These are phyloP conservation scores for Lepus europaeus DNA, from an alignment of 2,113 vertebrate genomes.

Conservation along the genomic window DNA sequence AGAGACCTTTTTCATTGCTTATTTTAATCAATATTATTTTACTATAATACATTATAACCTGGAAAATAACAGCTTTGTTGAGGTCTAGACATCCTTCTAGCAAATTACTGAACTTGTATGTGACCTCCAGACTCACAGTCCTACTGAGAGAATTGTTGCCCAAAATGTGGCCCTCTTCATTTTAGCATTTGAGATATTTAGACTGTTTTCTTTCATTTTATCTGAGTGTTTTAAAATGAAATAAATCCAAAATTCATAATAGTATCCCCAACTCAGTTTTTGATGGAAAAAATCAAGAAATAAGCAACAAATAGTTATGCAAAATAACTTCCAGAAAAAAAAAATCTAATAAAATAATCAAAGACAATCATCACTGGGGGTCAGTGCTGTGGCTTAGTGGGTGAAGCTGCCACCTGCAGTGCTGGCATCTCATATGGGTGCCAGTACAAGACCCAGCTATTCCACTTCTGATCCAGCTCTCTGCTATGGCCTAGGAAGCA, in stretches of 20 bases:
- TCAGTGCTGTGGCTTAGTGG: no score
- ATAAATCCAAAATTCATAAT: background rate
- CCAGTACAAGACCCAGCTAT: no score
- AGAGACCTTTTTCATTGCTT: no score
- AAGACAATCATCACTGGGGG: no score
- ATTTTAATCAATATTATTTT: no score
- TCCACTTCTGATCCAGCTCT: no score
- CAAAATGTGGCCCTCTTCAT: background rate
- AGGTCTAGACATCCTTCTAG: no score
- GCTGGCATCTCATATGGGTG: no score
- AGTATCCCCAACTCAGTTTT: background rate
- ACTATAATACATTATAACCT: no score
- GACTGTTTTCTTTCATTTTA: background rate
- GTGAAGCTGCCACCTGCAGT: no score
- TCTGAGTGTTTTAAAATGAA: background rate
- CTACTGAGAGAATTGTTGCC: background rate
- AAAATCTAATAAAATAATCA: background rate
- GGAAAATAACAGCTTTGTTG: no score
- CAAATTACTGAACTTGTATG: background rate
- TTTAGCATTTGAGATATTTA: background rate
- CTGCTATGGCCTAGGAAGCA: no score
- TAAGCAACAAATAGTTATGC: background rate
- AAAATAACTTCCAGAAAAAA: background rate
- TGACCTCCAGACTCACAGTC: background rate
- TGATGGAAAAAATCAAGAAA: background rate